These are phyloP conservation scores for Hemistola chrysoprasaria DNA, from an alignment of 2,888 invertebrate species.

Conservation along the genomic window DNA sequence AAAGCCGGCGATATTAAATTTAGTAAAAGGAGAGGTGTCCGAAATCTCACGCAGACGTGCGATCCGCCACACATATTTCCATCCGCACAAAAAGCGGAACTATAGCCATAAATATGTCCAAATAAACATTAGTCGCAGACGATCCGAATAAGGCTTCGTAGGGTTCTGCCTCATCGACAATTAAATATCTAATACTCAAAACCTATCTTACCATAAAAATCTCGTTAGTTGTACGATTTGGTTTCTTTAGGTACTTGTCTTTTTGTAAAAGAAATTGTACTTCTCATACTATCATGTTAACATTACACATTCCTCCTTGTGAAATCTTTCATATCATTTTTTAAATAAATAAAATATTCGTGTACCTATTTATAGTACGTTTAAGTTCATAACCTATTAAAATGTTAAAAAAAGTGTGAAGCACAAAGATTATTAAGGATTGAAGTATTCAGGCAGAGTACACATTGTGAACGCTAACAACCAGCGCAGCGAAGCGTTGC, in stretches of 20 bases:
- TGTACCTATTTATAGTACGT: no score
- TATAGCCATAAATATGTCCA: conserved; percentile 83
- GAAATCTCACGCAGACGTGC: conserved; percentile 82
- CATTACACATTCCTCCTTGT: conserved; percentile 10
- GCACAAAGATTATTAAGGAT: conserved; percentile 44
- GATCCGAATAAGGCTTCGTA: conserved; percentile 59
- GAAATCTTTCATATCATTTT: conserved; percentile 14
- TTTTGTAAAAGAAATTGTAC: conserved; percentile 10
- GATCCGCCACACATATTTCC: conserved; percentile 83
- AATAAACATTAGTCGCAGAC: conserved; percentile 79
- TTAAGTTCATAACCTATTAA: no score
- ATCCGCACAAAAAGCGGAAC: conserved; percentile 81
- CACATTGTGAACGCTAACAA: conserved; percentile 69
- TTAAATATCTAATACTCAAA: conserved; percentile 26
- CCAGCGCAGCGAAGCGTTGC: no score
- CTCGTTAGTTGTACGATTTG: no score
- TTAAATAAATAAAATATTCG: no score
- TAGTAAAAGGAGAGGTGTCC: conserved; percentile 82
- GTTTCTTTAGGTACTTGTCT: no score
- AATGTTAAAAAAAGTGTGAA: conserved; percentile 28
- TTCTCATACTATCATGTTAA: conserved; percentile 17
- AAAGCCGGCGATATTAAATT: conserved; percentile 81
- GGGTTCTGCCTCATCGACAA: conserved; percentile 55
- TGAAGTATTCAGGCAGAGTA: conserved; percentile 47
- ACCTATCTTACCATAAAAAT: no score